Evolutionary conservation across 2,797 vertebrate species (phyloP).

Genomic region (Ataeniobius toweri): DNA sequence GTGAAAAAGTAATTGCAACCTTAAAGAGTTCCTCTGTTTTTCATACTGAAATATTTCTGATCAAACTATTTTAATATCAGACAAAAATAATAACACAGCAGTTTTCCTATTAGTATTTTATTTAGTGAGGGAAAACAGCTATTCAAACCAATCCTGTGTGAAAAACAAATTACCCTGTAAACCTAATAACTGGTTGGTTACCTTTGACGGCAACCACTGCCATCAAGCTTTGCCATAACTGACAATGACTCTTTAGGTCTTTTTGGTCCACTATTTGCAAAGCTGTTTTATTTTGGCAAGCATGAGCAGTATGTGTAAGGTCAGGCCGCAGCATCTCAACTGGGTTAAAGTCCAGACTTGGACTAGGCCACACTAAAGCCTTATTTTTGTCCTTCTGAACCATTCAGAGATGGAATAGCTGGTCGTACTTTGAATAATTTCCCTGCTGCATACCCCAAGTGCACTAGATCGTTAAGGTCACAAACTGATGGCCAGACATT

Average conservation of each 20-base stretch:
- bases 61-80: background rate
- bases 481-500: too few species aligned
- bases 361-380: background rate
- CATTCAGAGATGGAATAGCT: background rate
- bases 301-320: too few species aligned
- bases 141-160: background rate
- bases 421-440: too few species aligned
- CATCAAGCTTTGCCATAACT: background rate
- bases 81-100: background rate
- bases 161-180: background rate
- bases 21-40: background rate
- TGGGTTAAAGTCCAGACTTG: background rate
- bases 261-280: background rate
- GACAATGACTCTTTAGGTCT: background rate
- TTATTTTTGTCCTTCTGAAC: background rate
- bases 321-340: background rate
- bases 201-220: too few species aligned
- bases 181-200: background rate
- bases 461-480: too few species aligned
- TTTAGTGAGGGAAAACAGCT: background rate
- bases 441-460: too few species aligned
- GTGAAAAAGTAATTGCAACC: background rate
- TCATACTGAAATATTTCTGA: background rate
- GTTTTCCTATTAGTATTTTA: background rate
- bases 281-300: too few species aligned